Conservation (phyloP, 2,797 vertebrate species). For the Psittacula echo region DNA sequence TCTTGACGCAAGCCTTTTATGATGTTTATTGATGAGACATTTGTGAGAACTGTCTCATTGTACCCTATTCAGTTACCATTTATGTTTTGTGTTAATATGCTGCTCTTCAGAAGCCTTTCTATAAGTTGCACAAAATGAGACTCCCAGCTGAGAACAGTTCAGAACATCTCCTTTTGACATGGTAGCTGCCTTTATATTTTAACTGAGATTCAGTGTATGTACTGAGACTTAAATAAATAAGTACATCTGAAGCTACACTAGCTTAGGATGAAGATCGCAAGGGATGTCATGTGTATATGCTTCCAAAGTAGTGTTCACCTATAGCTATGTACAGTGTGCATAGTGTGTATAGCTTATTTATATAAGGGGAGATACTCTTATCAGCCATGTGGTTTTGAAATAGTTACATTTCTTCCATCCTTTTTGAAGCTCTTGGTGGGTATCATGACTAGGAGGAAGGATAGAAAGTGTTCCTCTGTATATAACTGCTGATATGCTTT, state of each 20-base stretch:
- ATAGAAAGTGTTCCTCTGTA: not conserved
- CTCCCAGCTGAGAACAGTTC: slow-evolving; percentile 1
- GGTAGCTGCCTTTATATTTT: not conserved
- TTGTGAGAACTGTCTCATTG: slow-evolving; percentile 7
- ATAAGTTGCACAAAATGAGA: not conserved
- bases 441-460: not conserved
- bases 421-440: not conserved
- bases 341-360: not conserved
- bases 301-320: not conserved
- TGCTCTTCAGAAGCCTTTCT: not conserved
- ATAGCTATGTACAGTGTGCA: not conserved
- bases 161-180: not conserved
- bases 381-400: not conserved
- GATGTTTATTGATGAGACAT: slow-evolving; percentile 49
- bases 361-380: not conserved
- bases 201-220: not conserved
- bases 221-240: not conserved
- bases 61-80: not conserved
- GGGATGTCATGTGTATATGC: not conserved
- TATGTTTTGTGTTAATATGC: not conserved
- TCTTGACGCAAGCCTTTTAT: slow-evolving; percentile 35
- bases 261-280: not conserved
- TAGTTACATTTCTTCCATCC: not conserved
- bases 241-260: not conserved
- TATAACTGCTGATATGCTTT: accelerated